phyloP scores from a whole-genome alignment of 1,140 invertebrate genomes.

The Tetramorium parvispinum region DNA sequence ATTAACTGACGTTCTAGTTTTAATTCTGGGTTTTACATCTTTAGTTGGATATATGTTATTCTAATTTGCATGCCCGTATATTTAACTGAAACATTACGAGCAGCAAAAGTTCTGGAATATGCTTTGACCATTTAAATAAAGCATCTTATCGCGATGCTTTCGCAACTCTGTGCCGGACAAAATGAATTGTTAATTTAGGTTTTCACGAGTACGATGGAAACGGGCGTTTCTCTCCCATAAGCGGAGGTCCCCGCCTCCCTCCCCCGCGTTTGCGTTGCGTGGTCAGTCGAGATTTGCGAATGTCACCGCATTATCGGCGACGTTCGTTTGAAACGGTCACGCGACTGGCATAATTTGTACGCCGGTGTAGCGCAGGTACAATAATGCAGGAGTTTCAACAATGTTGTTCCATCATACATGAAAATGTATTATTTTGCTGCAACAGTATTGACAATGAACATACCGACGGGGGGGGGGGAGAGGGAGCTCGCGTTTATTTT shows the following conservation, averaged over 20 bases:
- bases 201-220: not conserved
- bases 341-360: constrained; percentile 17
- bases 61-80: not conserved
- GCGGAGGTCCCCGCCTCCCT: not conserved
- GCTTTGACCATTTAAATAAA: constrained; percentile 27
- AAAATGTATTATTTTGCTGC: constrained; percentile 15
- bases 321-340: constrained; percentile 43
- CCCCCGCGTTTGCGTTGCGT: not conserved
- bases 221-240: not conserved
- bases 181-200: constrained; percentile 42
- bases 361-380: not conserved
- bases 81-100: not conserved
- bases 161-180: constrained; percentile 16
- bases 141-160: constrained; percentile 17
- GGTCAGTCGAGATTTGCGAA: constrained; percentile 41
- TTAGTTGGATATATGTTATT: not conserved
- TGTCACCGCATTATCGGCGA: constrained; percentile 45
- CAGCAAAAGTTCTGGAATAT: constrained; percentile 7
- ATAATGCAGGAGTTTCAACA: constrained; percentile 9
- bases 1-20: not conserved
- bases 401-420: not conserved
- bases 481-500: not conserved
- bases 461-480: not conserved
- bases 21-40: not conserved
- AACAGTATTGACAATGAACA: not conserved